Evolutionary conservation across 23 tunicate genomes (phyloP).

Genomic region (Trididemnum miniatum): DNA sequence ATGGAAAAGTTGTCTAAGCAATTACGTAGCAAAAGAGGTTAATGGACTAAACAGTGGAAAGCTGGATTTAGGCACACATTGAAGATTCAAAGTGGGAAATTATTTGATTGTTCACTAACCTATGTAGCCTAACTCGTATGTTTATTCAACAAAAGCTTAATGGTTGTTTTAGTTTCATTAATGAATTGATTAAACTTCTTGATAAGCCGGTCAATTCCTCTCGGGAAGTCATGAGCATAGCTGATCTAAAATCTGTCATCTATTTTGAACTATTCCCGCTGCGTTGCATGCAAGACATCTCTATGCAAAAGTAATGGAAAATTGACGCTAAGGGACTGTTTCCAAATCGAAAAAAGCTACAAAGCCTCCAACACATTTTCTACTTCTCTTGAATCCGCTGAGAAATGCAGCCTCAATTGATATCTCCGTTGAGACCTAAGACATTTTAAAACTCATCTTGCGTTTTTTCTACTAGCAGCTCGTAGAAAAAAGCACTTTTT

Average conservation of each 20-base stretch:
- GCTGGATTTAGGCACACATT: too few relatives aligned
- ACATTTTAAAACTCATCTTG: slow-evolving; percentile 31
- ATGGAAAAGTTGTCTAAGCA: too few relatives aligned
- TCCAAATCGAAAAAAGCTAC: background rate
- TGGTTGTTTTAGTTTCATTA: background rate
- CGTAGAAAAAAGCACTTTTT: slow-evolving; percentile 3
- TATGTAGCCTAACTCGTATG: too few relatives aligned
- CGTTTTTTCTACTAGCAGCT: background rate
- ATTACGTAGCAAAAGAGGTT: too few relatives aligned
- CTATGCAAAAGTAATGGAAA: background rate
- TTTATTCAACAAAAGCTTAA: background rate
- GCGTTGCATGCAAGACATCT: background rate
- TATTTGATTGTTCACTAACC: too few relatives aligned
- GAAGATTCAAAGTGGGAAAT: too few relatives aligned
- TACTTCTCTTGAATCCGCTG: slow-evolving; percentile 23
- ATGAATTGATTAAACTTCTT: background rate
- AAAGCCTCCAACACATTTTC: background rate
- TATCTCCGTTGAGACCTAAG: slow-evolving; percentile 59
- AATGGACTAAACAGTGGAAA: too few relatives aligned
- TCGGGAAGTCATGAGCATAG: background rate
- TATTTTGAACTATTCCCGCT: slow-evolving; percentile 25
- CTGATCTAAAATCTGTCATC: background rate
- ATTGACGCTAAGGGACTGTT: slow-evolving; percentile 49
- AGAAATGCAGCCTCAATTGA: slow-evolving; percentile 35
- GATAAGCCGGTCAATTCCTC: background rate